A percentile compares a stretch with the other conserved stretches of the same genome.
Evolutionary conservation across 2,888 invertebrate species (phyloP).

Genomic region (Tetanocera ferruginea): DNA sequence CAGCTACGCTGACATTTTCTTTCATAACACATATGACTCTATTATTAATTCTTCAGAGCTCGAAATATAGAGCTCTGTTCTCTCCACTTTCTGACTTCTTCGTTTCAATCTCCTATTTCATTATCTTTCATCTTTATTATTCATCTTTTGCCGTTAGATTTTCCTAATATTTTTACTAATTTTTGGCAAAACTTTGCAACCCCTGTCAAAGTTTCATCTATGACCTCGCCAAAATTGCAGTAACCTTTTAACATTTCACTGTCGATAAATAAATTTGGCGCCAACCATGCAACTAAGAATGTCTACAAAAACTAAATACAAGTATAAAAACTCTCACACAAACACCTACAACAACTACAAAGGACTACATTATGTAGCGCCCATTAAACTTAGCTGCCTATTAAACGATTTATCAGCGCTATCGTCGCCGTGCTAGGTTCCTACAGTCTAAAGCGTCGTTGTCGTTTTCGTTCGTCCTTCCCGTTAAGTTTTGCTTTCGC

Average conservation of each 20-base stretch:
- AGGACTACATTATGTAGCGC: neutral
- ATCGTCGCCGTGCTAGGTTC: neutral
- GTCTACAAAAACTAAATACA: neutral
- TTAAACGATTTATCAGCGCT: neutral
- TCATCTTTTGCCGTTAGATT: neutral
- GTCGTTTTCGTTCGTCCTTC: constrained; percentile 10
- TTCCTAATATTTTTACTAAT: neutral
- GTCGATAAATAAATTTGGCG: constrained; percentile 49
- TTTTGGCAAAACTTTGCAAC: neutral
- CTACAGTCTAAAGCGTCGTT: neutral
- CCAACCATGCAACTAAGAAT: constrained; percentile 26
- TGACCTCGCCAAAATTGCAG: constrained; percentile 40
- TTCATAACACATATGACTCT: too few relatives aligned
- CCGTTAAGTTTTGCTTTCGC: neutral
- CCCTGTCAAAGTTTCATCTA: neutral
- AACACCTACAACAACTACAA: constrained; percentile 1
- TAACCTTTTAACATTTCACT: constrained; percentile 51
- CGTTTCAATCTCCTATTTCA: too few relatives aligned
- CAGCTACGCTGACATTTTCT: too few relatives aligned
- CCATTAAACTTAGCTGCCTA: constrained; percentile 5
- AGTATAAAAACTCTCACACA: neutral
- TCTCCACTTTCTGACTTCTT: too few relatives aligned
- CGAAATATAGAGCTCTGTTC: too few relatives aligned
- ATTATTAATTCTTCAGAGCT: too few relatives aligned
- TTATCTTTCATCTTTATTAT: too few relatives aligned